phyloP scores from a whole-genome alignment of 1,140 invertebrate species.

The Nautilus pompilius region DNA sequence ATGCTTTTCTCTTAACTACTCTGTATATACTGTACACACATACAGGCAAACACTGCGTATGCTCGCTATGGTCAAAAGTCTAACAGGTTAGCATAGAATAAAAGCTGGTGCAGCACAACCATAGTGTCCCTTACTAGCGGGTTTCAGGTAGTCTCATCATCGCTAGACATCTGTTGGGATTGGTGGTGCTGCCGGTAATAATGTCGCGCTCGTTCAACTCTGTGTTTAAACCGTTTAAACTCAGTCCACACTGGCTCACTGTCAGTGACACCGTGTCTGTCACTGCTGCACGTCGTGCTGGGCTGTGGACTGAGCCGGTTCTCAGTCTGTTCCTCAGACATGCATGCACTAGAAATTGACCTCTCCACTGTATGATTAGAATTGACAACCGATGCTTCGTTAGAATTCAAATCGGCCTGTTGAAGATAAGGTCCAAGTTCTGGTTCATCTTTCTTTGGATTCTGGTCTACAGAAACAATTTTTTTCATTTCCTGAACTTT shows the following conservation, averaged over 20 bases:
- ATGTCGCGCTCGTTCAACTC: constrained; percentile 26
- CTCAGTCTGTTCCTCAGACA: too few relatives aligned
- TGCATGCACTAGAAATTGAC: too few relatives aligned
- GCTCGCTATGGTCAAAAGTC: too few relatives aligned
- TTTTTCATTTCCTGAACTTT: background rate
- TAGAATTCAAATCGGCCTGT: too few relatives aligned
- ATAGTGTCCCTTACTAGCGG: too few relatives aligned
- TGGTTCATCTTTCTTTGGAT: constrained; percentile 2
- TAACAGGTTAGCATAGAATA: too few relatives aligned
- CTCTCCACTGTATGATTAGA: too few relatives aligned
- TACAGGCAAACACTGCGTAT: too few relatives aligned
- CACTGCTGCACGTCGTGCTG: background rate
- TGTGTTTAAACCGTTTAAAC: constrained; percentile 43
- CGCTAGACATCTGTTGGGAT: constrained; percentile 13
- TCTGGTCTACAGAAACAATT: background rate
- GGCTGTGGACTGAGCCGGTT: background rate
- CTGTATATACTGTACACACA: too few relatives aligned
- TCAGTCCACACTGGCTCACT: constrained; percentile 34
- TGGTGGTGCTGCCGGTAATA: constrained; percentile 21
- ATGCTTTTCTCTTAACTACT: too few relatives aligned
- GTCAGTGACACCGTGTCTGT: constrained; percentile 7
- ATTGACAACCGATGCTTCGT: too few relatives aligned
- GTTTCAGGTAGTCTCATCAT: constrained; percentile 15
- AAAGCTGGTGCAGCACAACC: too few relatives aligned
- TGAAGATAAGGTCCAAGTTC: constrained; percentile 22